Percentiles rank a stretch among this genome's conserved stretches.
These are phyloP conservation scores for Champsocephalus esox DNA, from an alignment of 2,797 vertebrate genomes.

Conservation along the genomic window DNA sequence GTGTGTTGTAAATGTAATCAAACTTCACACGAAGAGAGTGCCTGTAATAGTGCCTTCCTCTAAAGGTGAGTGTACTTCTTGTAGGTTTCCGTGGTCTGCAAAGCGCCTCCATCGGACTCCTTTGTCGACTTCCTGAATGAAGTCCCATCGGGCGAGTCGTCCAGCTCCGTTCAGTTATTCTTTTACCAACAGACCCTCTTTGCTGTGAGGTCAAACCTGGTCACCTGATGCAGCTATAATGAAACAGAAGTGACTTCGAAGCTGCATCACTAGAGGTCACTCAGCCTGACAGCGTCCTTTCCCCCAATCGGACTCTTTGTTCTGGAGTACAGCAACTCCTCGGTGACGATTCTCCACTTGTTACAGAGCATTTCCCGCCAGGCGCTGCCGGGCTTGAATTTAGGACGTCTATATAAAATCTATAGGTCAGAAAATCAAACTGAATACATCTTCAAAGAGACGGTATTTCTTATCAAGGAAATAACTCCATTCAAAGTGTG, in stretches of 20 bases:
- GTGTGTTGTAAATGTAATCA: no score
- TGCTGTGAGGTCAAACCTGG: conserved; percentile 54
- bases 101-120: no score
- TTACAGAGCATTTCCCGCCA: conserved; percentile 44
- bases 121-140: no score
- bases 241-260: neutral
- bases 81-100: no score
- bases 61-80: no score
- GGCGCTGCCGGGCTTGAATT: conserved; percentile 55
- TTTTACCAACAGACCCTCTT: conserved; percentile 33
- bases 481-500: conserved; percentile 73
- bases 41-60: no score
- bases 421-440: conserved; percentile 75
- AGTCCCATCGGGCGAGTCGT: no score
- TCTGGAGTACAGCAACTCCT: conserved; percentile 40
- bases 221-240: conserved; percentile 44
- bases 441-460: conserved; percentile 77
- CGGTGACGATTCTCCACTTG: conserved; percentile 36
- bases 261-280: conserved; percentile 13
- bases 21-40: no score
- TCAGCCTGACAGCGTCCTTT: conserved; percentile 20
- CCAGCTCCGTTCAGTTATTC: no score
- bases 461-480: conserved; percentile 76
- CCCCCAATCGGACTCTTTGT: conserved; percentile 45
- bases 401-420: conserved; percentile 58